These are phyloP conservation scores for Pelosia muscerda DNA, from an alignment of 2,888 invertebrate species.

Conservation along the genomic window DNA sequence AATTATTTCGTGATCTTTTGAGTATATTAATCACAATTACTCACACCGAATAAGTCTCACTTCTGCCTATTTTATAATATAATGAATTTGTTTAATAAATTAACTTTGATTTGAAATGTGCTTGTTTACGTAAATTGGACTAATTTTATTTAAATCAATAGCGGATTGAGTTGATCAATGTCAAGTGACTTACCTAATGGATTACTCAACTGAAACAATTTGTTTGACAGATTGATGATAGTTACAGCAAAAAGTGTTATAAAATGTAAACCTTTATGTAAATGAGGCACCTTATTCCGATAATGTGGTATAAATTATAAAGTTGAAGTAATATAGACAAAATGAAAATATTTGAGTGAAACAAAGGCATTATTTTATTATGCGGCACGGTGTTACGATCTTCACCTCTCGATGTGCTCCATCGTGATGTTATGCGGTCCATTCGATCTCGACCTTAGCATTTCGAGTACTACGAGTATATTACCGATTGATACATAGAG, in stretches of 20 bases:
- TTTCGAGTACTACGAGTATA: conserved; percentile 54
- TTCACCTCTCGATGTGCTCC: conserved; percentile 55
- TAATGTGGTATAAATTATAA: conserved; percentile 23
- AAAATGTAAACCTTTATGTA: conserved; percentile 17
- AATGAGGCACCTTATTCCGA: conserved; percentile 28
- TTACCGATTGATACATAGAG: background rate
- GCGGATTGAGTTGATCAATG: conserved; percentile 34
- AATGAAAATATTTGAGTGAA: conserved; percentile 3
- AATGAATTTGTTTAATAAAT: conserved; percentile 9
- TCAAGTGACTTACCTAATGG: conserved; percentile 38
- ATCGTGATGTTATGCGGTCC: conserved; percentile 72
- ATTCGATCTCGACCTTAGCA: conserved; percentile 72
- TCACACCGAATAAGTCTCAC: conserved; percentile 23
- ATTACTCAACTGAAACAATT: conserved; percentile 21
- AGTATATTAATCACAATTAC: conserved; percentile 5
- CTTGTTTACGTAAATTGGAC: conserved; percentile 24
- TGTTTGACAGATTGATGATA: conserved; percentile 20
- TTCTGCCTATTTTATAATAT: conserved; percentile 29
- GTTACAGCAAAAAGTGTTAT: conserved; percentile 18
- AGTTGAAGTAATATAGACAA: background rate
- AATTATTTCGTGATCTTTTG: background rate
- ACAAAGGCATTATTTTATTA: conserved; percentile 38
- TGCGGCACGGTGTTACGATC: conserved; percentile 52
- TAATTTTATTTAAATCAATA: conserved; percentile 35
- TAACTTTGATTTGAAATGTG: background rate